phyloP scores from a whole-genome alignment of 1,140 invertebrate genomes.

The Bicyclus anynana region DNA sequence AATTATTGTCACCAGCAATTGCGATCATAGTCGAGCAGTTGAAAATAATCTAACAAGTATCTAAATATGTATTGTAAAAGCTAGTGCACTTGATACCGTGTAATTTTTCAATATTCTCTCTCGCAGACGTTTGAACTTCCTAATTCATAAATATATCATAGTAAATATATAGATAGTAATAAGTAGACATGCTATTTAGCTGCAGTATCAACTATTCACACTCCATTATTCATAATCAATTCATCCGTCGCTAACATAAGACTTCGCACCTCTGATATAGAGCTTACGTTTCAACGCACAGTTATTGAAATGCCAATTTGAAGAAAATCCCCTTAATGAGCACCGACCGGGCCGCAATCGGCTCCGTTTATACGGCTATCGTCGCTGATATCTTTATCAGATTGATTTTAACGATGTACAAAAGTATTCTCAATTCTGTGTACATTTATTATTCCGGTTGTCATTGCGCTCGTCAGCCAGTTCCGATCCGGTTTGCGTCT shows the following conservation, averaged over 20 bases:
- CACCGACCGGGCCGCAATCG: not conserved
- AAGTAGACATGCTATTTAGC: not conserved
- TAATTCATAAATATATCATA: no score
- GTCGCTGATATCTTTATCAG: not conserved
- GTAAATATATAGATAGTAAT: no score
- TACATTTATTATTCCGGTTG: not conserved
- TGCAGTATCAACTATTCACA: not conserved
- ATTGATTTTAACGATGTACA: constrained; percentile 14
- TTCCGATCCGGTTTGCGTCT: not conserved
- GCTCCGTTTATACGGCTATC: constrained; percentile 9
- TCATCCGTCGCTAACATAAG: not conserved
- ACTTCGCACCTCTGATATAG: not conserved
- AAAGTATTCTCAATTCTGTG: not conserved
- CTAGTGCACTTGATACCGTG: no score
- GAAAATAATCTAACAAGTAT: no score
- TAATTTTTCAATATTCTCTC: no score
- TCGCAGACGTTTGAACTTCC: no score
- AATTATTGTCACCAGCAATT: no score
- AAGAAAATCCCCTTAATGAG: constrained; percentile 11
- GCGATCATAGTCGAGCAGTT: no score
- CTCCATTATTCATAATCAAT: not conserved
- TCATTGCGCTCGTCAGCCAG: not conserved
- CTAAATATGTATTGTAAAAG: no score
- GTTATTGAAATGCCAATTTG: constrained; percentile 7
- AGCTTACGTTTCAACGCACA: not conserved